Evolutionary conservation across 1,140 invertebrate species (phyloP), one percentile per base, ranked within the genome.

Genomic region (Brachystomella parvula): DNA sequence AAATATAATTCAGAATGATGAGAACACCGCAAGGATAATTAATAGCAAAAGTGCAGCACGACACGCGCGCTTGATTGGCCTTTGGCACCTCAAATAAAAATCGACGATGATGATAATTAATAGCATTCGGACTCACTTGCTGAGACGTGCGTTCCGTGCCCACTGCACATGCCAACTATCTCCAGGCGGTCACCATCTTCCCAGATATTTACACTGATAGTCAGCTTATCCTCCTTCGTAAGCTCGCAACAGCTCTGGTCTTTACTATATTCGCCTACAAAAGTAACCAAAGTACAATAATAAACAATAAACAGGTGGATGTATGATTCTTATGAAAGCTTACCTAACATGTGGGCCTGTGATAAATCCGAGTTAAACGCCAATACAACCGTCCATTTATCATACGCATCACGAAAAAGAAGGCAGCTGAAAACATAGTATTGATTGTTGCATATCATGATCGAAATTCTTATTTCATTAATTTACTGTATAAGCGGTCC

Each of bases 121-220:
- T n/a, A n/a, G n/a, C n/a, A n/a, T n/a, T n/a, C n/a, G n/a, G n/a
- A n/a, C n/a, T n/a, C n/a, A n/a, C n/a, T 62, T 28, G 30, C 24
- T 6, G 95, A 92, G 19, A 99, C 96, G 77, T 99, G 96, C 1
- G 94, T 97, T 31, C 65, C 64, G 53, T 68, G 65, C 57, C 61
- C 83, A 93, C 94, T 94, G 76, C 90, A 89, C 82, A 94, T 87
- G 67, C 89, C 88, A 66, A 96, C 93, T 66, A 98, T 87, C 83
- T 98, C 94, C 49, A 98, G 79, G 0, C 89, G 82, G 76, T 96
- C 89, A 62, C 96, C 96, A 57, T 93, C 85, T 74, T 96, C 87
- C 75, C 97, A 86, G 47, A 99, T 88, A 79, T 98, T 98, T 21
- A 98, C 86, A 70, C 88, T 89, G 77, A 94, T 86, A 62, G 92